Conservation (phyloP, 1,140 invertebrate species). For the Camponotus floridanus region DNA sequence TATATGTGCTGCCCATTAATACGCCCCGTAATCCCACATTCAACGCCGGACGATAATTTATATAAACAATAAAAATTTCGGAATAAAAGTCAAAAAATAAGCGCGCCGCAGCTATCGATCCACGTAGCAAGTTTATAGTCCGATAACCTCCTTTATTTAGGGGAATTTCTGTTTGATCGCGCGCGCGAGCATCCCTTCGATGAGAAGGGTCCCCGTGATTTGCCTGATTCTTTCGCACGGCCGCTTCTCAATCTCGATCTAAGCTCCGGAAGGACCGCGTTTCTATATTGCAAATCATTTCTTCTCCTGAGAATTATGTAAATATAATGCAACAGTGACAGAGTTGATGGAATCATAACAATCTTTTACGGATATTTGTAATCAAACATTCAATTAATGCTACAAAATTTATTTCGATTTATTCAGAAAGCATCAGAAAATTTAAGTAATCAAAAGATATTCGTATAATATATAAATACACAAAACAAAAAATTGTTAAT, state of each 20-base stretch:
- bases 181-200: slow-evolving; percentile 65
- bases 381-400: slow-evolving; percentile 8
- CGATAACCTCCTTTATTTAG: slow-evolving; percentile 69
- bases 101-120: slow-evolving; percentile 53
- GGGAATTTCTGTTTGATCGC: slow-evolving; percentile 74
- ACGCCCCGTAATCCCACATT: slow-evolving; percentile 46
- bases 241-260: slow-evolving; percentile 72
- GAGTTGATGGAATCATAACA: slow-evolving; percentile 26
- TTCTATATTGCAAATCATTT: slow-evolving; percentile 59
- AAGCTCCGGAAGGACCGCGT: slow-evolving; percentile 56
- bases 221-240: slow-evolving; percentile 78
- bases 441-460: not conserved
- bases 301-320: slow-evolving; percentile 23
- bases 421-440: not conserved
- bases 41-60: slow-evolving; percentile 40
- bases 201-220: slow-evolving; percentile 73
- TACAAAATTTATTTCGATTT: not conserved
- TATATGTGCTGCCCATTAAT: slow-evolving; percentile 38
- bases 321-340: slow-evolving; percentile 15
- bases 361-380: not conserved
- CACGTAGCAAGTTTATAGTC: slow-evolving; percentile 65
- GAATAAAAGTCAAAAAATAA: slow-evolving; percentile 27
- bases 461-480: not conserved
- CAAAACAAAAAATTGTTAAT: not conserved
- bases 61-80: slow-evolving; percentile 59